Evolutionary conservation across 2,113 vertebrate species (phyloP), one percentile per base, ranked within the genome.

Genomic region (Suncus etruscus): DNA sequence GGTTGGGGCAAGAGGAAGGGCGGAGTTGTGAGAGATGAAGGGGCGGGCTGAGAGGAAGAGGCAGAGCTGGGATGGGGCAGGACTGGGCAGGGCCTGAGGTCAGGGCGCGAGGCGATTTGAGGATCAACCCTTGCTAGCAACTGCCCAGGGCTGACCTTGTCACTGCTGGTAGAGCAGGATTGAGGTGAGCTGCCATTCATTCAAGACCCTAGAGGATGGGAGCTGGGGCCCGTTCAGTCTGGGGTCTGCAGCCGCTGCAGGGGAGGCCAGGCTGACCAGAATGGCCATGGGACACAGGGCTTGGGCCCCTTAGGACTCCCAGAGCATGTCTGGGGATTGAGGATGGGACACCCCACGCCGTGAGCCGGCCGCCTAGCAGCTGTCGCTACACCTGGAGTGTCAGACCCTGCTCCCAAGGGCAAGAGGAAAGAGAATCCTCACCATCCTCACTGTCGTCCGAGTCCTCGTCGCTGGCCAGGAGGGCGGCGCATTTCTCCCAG

Each of bases 401-500:
- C 24, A 22, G 76, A 39, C 0, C 0, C 3, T 68, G 4, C 45
- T 85, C 68, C 83, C 48, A 1, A 0, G 27, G 20, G 32, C 78
- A n/a, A n/a, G n/a, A n/a, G n/a, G n/a, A n/a, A n/a, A n/a, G n/a
- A n/a, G n/a, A n/a, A 4, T 32, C 25, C 97, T 98, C 98, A 99
- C 99, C 99, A 86, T 99, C 25, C 96, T 98, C 98, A 98, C 99
- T 98, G 85, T 99, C 98, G 0, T 98, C 98, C 1, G 97, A 96
- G 7, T 98, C 98, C 47, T 90, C 94, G 0, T 99, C 98, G 1
- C 98, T 99, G 97, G 99, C 98, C 99, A 99, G 98, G 91, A 99
- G 98, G 85, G 99, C 98, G 74, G 98, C 91, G 2, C 99, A 99
- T 94, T 99, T 99, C 95, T 98, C 98, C 98, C 99, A 99, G 94